Base-by-base conservation (phyloP, 2,113 vertebrate species). In the Eclectus roratus region DNA sequence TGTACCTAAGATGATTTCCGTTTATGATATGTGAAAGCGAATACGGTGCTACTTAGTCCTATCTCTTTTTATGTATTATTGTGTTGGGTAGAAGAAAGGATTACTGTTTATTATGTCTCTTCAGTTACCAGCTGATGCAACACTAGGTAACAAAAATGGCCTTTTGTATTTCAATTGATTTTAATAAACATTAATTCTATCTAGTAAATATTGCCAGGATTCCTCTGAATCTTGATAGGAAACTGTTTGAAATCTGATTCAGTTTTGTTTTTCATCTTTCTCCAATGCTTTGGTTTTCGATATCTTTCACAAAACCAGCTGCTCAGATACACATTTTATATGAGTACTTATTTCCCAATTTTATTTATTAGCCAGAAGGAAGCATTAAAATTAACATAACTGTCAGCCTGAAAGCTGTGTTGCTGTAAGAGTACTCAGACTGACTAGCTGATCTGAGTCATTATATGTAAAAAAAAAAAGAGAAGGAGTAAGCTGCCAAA, bases 321-420 rank as follows among this genome's bases (percentile, higher is more conserved):
- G 44, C 15, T 78, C 65, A 65, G 52, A 72, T 41, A 56, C 9
- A 44, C 6, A 2, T 56, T 86, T 84, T 64, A 17, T 53, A 35
- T 5, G 10, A 68, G 41, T 60, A 37, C 11, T 43, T 64, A 72
- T 85, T 85, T 92, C 35, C 15, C 44, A 46, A 49, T 78, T 86
- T 95, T 74, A 37, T 44, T 79, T 91, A 91, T 92, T 89, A 91
- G 41, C 49, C 58, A 89, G 71, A 80, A 82, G 46, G 35, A 91
- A 82, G 39, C 49, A 83, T 71, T 91, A 91, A 85, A 83, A 85
- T 76, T 37, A 79, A 77, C 17, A 21, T 73, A 88, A 73, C 80
- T 91, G 78, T 61, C 66, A 89, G 31, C 16, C 78, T 74, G 84
- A 91, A 84, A 87, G 47, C 73, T 50, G 37, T 71, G 58, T 43